Evolutionary conservation across 2,113 vertebrate species (phyloP), one percentile per base, ranked within the genome.

Genomic region (Fregata magnificens): DNA sequence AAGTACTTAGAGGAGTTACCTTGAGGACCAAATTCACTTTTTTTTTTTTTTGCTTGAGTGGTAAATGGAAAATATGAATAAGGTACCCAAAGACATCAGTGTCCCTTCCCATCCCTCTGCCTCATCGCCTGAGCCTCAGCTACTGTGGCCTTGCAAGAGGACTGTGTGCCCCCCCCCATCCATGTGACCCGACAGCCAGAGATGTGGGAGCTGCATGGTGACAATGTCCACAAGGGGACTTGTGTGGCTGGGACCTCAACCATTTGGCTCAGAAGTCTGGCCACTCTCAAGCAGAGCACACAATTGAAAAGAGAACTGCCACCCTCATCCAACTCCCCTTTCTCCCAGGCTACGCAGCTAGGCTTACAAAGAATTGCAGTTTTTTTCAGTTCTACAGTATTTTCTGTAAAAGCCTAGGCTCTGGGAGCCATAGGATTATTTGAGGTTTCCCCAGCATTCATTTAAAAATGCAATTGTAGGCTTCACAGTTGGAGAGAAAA

Each of bases 401-500:
- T 78, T 73, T 66, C 90, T 55, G 19, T 34, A 63, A 38, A 82
- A 88, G 47, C 55, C 34, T 34, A 66, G 85, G 79, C 58, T 92
- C 55, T 85, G 50, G 71, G 82, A 92, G 67, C 67, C 77, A 36
- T 32, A 14, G 82, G 29, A 88, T 94, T 94, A 73, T 88, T 77
- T 73, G 79, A 94, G 92, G 76, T 59, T 93, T 92, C 63, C 67
- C 20, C 32, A 65, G 67, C 31, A 83, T 83, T 88, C 63, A 83
- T 90, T 92, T 88, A 81, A 88, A 97, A 93, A 86, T 59, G 47
- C 85, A 94, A 67, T 55, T 88, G 74, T 80, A 90, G 50, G 38
- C 76, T 90, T 97, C 90, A 81, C 85, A 94, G 95, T 45, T 85
- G 90, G 93, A 95, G 79, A 70, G 90, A 88, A 95, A 94, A 94